Evolutionary conservation across 2,113 vertebrate species (phyloP).

Genomic region (Ameiurus melas): DNA sequence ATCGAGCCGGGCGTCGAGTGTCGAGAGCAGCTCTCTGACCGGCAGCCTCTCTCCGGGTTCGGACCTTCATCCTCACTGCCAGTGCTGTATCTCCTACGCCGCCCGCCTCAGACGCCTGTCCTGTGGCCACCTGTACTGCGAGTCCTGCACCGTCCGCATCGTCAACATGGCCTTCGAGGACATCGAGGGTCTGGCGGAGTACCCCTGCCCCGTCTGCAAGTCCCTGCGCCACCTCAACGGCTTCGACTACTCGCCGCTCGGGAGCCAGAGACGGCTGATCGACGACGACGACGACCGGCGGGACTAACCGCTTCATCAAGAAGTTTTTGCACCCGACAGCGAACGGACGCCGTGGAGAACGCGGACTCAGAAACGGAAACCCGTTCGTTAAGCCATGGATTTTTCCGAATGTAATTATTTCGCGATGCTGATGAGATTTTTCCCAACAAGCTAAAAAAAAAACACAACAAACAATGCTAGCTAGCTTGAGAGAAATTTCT

Average conservation of each 20-base stretch:
- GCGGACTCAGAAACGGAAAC: not conserved
- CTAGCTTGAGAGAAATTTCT: not conserved
- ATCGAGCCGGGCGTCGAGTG: slow-evolving; percentile 62
- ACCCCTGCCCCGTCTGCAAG: slow-evolving; percentile 77
- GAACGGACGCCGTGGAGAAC: not conserved
- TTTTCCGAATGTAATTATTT: not conserved
- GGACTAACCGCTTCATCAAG: slow-evolving; percentile 13
- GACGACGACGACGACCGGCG: slow-evolving; percentile 63
- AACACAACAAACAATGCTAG: not conserved
- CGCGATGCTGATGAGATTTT: not conserved
- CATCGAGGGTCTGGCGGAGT: slow-evolving; percentile 76
- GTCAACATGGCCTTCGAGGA: slow-evolving; percentile 79
- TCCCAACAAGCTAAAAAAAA: not conserved
- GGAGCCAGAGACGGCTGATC: slow-evolving; percentile 51
- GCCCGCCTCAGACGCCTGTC: slow-evolving; percentile 72
- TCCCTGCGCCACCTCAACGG: slow-evolving; percentile 68
- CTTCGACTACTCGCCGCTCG: slow-evolving; percentile 57
- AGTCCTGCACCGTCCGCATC: slow-evolving; percentile 72
- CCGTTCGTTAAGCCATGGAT: not conserved
- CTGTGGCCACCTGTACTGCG: slow-evolving; percentile 75
- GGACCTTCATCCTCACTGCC: slow-evolving; percentile 71
- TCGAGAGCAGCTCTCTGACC: slow-evolving; percentile 74
- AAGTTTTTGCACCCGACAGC: not conserved
- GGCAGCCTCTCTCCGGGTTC: slow-evolving; percentile 71
- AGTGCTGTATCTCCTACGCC: slow-evolving; percentile 73